These are phyloP conservation scores for Gerris lacustris DNA, from an alignment of 2,888 invertebrate species.

Conservation along the genomic window DNA sequence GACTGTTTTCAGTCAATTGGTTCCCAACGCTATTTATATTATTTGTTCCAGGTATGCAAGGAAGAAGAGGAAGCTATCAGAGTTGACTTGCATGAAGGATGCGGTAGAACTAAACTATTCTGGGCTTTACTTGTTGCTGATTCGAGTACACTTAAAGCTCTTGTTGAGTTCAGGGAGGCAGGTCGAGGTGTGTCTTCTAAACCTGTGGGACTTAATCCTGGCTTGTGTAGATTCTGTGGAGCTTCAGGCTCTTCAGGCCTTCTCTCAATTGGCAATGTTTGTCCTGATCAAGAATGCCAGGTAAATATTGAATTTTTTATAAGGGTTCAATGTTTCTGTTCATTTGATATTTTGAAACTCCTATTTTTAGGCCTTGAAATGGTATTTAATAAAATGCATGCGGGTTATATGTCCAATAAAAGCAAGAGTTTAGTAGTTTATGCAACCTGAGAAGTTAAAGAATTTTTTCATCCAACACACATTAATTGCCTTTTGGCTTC, in stretches of 20 bases:
- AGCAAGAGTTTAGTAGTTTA: no score
- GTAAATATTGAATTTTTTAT: constrained; percentile 37
- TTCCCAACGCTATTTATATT: no score
- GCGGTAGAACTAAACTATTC: constrained; percentile 88
- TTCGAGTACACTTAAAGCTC: constrained; percentile 77
- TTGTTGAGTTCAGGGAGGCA: constrained; percentile 80
- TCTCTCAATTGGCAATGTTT: constrained; percentile 83
- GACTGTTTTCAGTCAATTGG: no score
- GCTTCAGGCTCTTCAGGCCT: constrained; percentile 69
- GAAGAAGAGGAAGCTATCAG: constrained; percentile 93
- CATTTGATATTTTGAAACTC: not conserved
- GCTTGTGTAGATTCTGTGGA: constrained; percentile 85
- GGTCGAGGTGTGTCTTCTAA: constrained; percentile 32
- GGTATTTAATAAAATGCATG: no score
- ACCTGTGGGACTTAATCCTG: constrained; percentile 41
- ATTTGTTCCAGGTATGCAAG: constrained; percentile 60
- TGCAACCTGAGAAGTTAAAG: no score
- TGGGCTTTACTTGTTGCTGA: constrained; percentile 91
- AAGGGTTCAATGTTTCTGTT: constrained; percentile 8
- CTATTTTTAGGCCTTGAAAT: no score
- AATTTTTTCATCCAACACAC: no score
- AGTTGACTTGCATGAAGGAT: constrained; percentile 91
- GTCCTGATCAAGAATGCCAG: constrained; percentile 87
- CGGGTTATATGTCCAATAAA: no score
- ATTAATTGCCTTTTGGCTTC: no score